These are phyloP conservation scores for Lasioglossum figueresi DNA, from an alignment of 2,888 invertebrate genomes.

Conservation along the genomic window DNA sequence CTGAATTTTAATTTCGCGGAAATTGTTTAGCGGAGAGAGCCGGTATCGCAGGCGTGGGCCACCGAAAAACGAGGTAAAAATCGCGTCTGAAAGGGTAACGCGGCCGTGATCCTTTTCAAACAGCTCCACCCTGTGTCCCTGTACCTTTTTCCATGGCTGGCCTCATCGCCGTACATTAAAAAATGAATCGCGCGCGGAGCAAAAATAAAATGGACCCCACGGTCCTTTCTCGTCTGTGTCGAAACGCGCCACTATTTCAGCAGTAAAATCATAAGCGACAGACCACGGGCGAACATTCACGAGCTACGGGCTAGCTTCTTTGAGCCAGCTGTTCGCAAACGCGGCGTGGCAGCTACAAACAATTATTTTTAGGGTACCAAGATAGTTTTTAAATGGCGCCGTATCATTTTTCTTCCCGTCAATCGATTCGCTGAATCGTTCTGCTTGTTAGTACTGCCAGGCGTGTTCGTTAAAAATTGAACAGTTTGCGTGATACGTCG, in stretches of 20 bases:
- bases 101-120: slow-evolving; percentile 32
- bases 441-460: not conserved
- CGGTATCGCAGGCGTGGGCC: not conserved
- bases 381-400: not conserved
- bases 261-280: not conserved
- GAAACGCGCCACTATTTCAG: not conserved
- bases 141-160: not conserved
- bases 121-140: not conserved
- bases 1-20: not conserved
- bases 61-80: slow-evolving; percentile 33
- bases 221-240: not conserved
- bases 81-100: slow-evolving; percentile 42
- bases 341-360: not conserved
- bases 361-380: not conserved
- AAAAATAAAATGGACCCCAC: slow-evolving; percentile 34
- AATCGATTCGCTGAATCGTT: not conserved
- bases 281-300: slow-evolving; percentile 12
- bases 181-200: slow-evolving; percentile 30
- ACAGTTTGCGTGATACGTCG: not conserved
- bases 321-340: not conserved
- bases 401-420: not conserved
- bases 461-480: not conserved
- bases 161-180: slow-evolving; percentile 24
- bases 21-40: not conserved
- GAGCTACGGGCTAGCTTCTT: not conserved